These are phyloP conservation scores for Cyphomyrmex costatus DNA, from an alignment of 1,140 invertebrate genomes.

Conservation along the genomic window DNA sequence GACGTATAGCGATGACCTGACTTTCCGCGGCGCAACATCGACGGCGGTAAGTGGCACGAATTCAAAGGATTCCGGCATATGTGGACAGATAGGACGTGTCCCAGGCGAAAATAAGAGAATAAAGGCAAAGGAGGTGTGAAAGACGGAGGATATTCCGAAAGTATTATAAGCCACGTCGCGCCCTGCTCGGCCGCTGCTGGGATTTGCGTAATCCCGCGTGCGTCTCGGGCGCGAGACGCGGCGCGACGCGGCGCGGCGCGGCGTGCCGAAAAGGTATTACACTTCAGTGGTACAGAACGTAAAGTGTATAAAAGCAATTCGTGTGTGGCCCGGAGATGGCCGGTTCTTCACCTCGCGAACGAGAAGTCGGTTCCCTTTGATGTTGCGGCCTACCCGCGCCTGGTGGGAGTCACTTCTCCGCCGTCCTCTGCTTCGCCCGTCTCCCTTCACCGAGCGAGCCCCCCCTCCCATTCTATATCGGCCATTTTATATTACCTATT, in stretches of 20 bases:
- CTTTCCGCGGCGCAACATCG: background rate
- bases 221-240: background rate
- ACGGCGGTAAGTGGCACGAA: conserved; percentile 13
- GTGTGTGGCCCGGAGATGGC: conserved; percentile 87
- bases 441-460: conserved; percentile 66
- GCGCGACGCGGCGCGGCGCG: conserved; percentile 37
- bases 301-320: conserved; percentile 86
- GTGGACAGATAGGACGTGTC: background rate
- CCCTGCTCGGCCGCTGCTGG: background rate
- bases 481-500: conserved; percentile 60
- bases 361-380: conserved; percentile 86
- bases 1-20: no score
- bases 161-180: background rate
- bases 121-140: background rate
- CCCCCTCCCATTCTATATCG: conserved; percentile 69
- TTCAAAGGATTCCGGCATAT: background rate
- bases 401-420: conserved; percentile 79
- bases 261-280: conserved; percentile 70
- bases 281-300: conserved; percentile 80
- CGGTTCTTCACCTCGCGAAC: conserved; percentile 87
- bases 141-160: background rate
- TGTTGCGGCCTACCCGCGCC: conserved; percentile 83
- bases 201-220: conserved; percentile 41
- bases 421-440: conserved; percentile 67
- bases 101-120: background rate